phyloP scores from a whole-genome alignment of 2,888 invertebrate genomes.

The Lymantria dispar region DNA sequence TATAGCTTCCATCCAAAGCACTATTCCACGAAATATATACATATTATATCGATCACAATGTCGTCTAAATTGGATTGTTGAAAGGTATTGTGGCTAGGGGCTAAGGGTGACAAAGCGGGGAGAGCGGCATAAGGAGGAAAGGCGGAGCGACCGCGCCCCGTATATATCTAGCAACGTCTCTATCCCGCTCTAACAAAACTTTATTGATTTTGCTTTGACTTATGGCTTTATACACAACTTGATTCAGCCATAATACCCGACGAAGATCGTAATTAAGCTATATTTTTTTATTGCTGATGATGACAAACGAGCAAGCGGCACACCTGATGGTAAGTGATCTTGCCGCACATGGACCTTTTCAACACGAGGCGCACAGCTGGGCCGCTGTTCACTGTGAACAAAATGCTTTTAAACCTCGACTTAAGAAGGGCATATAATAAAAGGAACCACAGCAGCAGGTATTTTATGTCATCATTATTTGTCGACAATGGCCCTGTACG shows the following conservation, averaged over 20 bases:
- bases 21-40: slow-evolving; percentile 6
- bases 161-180: slow-evolving; percentile 29
- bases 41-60: slow-evolving; percentile 10
- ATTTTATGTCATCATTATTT: too few species aligned
- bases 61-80: slow-evolving; percentile 37
- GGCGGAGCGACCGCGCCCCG: slow-evolving; percentile 54
- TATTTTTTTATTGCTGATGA: too few species aligned
- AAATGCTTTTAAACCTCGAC: too few species aligned
- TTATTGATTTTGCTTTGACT: slow-evolving; percentile 59
- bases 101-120: slow-evolving; percentile 25
- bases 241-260: slow-evolving; percentile 17
- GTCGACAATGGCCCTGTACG: too few species aligned
- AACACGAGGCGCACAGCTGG: too few species aligned
- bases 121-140: slow-evolving; percentile 10
- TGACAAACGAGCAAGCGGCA: too few species aligned
- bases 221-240: slow-evolving; percentile 39
- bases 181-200: slow-evolving; percentile 49
- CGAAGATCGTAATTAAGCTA: not conserved
- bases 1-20: not conserved
- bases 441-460: too few species aligned
- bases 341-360: too few species aligned
- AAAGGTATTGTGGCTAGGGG: slow-evolving; percentile 32
- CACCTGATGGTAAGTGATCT: too few species aligned
- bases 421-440: too few species aligned
- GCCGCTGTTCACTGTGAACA: too few species aligned